A percentile compares a stretch with the other conserved stretches of the same genome.
phyloP scores from a whole-genome alignment of 2,888 invertebrate genomes.

The Apantesis nais region DNA sequence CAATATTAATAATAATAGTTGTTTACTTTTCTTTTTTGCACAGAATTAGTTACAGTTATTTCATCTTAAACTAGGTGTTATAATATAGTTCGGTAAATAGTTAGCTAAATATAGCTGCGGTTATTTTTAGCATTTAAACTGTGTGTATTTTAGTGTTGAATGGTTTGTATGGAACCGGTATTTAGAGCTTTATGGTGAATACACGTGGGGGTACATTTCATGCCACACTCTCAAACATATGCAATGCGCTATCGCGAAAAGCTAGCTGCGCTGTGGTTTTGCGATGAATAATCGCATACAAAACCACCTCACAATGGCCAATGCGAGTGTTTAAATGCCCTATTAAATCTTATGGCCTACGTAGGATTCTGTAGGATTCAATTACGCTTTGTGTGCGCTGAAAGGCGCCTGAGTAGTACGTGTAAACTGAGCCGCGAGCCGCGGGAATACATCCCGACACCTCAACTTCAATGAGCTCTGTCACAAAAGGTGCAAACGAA shows the following conservation, averaged over 20 bases:
- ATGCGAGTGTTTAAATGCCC: slow-evolving; percentile 86
- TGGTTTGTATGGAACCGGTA: slow-evolving; percentile 52
- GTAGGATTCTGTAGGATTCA: slow-evolving; percentile 85
- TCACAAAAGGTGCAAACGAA: slow-evolving; percentile 84
- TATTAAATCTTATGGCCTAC: slow-evolving; percentile 84
- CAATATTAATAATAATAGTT: too few relatives aligned
- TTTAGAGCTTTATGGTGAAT: slow-evolving; percentile 60
- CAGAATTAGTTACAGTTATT: too few relatives aligned
- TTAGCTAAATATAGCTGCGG: too few relatives aligned
- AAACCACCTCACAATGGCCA: slow-evolving; percentile 83
- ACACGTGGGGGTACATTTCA: slow-evolving; percentile 64
- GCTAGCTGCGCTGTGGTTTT: slow-evolving; percentile 74
- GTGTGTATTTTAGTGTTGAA: slow-evolving; percentile 51
- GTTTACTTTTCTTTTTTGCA: too few relatives aligned
- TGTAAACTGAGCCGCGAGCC: slow-evolving; percentile 81
- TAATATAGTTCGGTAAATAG: too few relatives aligned
- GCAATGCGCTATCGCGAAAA: slow-evolving; percentile 72
- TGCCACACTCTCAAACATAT: slow-evolving; percentile 70
- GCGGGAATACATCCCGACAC: slow-evolving; percentile 83
- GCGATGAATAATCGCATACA: slow-evolving; percentile 83
- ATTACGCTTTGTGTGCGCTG: slow-evolving; percentile 85
- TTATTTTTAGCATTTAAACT: slow-evolving; percentile 43
- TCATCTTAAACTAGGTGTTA: too few relatives aligned
- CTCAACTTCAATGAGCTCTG: slow-evolving; percentile 83
- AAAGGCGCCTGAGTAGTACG: slow-evolving; percentile 80